Evolutionary conservation across 2,113 vertebrate genomes (phyloP).

Genomic region (Brachyistius frenatus): DNA sequence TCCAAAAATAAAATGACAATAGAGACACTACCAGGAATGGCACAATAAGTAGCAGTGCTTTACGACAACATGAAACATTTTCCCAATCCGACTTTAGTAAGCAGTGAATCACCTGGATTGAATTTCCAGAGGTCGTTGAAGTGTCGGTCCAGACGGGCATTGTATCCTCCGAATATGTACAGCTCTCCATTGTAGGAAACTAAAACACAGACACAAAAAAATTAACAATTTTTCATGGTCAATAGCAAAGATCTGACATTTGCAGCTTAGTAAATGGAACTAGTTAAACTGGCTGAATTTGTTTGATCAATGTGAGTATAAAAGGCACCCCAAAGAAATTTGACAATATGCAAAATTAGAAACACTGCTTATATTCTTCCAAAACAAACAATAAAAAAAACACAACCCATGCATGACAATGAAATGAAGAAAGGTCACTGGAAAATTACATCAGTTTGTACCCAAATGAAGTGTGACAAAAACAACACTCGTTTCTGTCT

Average conservation of each 20-base stretch:
- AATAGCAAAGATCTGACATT: background rate
- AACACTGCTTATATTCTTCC: background rate
- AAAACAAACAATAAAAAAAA: too few relatives aligned
- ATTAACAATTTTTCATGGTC: background rate
- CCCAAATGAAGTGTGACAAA: background rate
- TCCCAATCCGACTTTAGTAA: background rate
- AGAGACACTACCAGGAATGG: background rate
- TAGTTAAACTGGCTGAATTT: constrained; percentile 1
- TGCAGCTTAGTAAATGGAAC: constrained; percentile 3
- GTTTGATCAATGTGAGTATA: background rate
- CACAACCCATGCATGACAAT: background rate
- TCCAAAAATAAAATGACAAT: background rate
- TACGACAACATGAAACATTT: background rate
- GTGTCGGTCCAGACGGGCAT: constrained; percentile 94
- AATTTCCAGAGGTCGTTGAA: constrained; percentile 99
- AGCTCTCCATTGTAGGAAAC: constrained; percentile 95
- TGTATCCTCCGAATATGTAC: constrained; percentile 98
- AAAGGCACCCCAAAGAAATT: background rate
- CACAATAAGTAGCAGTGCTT: background rate
- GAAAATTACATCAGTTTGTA: background rate
- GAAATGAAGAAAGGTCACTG: background rate
- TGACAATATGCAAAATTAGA: background rate
- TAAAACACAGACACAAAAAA: constrained; percentile 68
- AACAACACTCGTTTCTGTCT: constrained; percentile 64
- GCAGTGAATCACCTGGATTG: constrained; percentile 89